phyloP scores from a whole-genome alignment of 1,140 invertebrate species.

The Venturia canescens region DNA sequence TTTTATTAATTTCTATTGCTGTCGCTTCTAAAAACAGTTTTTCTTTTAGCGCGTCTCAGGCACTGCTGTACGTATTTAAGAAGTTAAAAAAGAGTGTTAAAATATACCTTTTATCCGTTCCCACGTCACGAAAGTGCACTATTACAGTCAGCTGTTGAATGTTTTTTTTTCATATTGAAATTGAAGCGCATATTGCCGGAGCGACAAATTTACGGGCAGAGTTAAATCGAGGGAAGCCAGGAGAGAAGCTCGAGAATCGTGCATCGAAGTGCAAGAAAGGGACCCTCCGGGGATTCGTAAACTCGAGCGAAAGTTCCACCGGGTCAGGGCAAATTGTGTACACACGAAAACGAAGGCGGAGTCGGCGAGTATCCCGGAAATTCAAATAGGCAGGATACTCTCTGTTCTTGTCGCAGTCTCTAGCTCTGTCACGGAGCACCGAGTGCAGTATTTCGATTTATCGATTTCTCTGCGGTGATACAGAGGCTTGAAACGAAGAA shows the following conservation, averaged over 20 bases:
- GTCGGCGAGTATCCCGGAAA: conserved; percentile 32
- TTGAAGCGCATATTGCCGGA: not conserved
- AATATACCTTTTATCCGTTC: not conserved
- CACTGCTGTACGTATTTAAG: no score
- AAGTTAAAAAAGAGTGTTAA: not conserved
- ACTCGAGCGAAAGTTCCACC: conserved; percentile 29
- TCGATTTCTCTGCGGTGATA: not conserved
- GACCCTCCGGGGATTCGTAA: not conserved
- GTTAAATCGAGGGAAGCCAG: conserved; percentile 5
- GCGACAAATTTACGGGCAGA: conserved; percentile 2
- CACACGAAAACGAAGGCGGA: conserved; percentile 10
- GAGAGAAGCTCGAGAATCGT: conserved; percentile 13
- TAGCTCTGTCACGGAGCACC: not conserved
- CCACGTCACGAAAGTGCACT: conserved; percentile 22
- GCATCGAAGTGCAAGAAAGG: conserved; percentile 30
- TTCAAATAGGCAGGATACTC: not conserved
- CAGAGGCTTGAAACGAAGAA: not conserved
- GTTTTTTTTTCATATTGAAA: not conserved
- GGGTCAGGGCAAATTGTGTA: conserved; percentile 7
- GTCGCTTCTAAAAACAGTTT: no score
- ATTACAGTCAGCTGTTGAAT: not conserved
- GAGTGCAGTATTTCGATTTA: conserved; percentile 26
- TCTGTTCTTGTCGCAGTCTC: not conserved
- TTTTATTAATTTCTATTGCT: no score
- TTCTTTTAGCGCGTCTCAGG: no score